Evolutionary conservation across 2,113 vertebrate genomes (phyloP), one percentile per base, ranked within the genome.

Genomic region (Sylvilagus bachmani): DNA sequence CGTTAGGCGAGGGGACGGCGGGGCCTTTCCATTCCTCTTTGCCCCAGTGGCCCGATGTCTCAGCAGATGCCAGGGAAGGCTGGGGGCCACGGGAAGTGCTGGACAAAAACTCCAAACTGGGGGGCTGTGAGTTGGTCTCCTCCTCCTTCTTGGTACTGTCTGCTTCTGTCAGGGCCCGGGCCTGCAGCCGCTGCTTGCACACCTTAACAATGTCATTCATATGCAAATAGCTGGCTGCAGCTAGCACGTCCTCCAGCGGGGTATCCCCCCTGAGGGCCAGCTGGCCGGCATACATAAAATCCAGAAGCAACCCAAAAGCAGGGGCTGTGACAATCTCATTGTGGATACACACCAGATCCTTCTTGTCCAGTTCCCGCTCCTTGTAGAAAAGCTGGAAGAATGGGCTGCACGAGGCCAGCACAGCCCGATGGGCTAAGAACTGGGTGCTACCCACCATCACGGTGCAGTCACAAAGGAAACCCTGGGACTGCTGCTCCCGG

Each of bases 311-410:
- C 29, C 98, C 98, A 67, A 99, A 99, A 3, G 99, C 99, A 0
- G 98, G 97, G 0, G 99, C 99, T 0, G 99, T 99, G 51, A 99
- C 99, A 19, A 99, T 99, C 96, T 99, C 99, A 1, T 98, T 98
- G 97, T 99, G 99, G 2, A 99, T 98, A 6, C 98, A 98, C 82
- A 99, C 99, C 25, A 98, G 98, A 67, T 98, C 97, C 8, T 96
- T 92, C 61, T 98, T 98, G 69, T 98, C 98, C 82, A 98, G 96
- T 71, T 97, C 97, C 67, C 98, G 98, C 82, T 99, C 99, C 4
- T 99, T 99, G 98, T 99, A 99, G 94, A 99, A 99, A 98, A 99
- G 99, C 98, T 99, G 99, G 97, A 99, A 99, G 97, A 99, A 99
- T 0, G 99, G 98, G 21, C 99, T 99, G 98, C 99, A 99, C 95